Conservation (phyloP, 1,140 invertebrate species). For the Argopecten irradians region DNA sequence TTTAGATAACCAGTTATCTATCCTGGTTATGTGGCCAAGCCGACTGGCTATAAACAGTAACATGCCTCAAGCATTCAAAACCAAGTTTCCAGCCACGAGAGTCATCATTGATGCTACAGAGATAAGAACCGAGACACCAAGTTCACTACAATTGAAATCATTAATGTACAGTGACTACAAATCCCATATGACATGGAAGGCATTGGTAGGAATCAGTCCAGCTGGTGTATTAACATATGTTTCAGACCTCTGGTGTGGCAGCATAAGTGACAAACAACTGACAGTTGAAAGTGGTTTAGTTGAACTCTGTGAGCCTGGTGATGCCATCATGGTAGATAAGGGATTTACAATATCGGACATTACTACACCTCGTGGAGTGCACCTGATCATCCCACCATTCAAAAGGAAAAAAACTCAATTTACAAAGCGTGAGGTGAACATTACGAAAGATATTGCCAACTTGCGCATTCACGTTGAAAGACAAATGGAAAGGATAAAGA, state of each 20-base stretch:
- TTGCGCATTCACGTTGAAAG: constrained; percentile 45
- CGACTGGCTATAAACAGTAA: constrained; percentile 27
- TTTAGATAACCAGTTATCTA: constrained; percentile 31
- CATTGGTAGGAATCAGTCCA: constrained; percentile 49
- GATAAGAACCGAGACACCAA: constrained; percentile 42
- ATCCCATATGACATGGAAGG: constrained; percentile 42
- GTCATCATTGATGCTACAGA: constrained; percentile 56
- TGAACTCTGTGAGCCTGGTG: constrained; percentile 31
- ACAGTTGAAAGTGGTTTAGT: constrained; percentile 42
- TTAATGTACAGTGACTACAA: constrained; percentile 47
- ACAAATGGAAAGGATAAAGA: constrained; percentile 50
- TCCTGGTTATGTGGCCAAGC: constrained; percentile 33
- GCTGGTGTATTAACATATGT: constrained; percentile 42
- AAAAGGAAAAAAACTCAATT: constrained; percentile 31
- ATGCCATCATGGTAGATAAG: constrained; percentile 41
- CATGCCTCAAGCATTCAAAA: constrained; percentile 31
- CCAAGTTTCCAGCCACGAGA: constrained; percentile 31
- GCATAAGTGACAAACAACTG: constrained; percentile 49
- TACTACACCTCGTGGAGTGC: constrained; percentile 31
- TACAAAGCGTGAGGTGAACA: constrained; percentile 25
- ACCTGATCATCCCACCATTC: constrained; percentile 47
- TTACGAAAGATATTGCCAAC: constrained; percentile 43
- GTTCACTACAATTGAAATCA: constrained; percentile 27
- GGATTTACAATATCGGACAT: constrained; percentile 42
- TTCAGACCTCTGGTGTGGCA: constrained; percentile 40